These are phyloP conservation scores for Petrolisthes manimaculis DNA, from an alignment of 2,888 invertebrate species.

Conservation along the genomic window DNA sequence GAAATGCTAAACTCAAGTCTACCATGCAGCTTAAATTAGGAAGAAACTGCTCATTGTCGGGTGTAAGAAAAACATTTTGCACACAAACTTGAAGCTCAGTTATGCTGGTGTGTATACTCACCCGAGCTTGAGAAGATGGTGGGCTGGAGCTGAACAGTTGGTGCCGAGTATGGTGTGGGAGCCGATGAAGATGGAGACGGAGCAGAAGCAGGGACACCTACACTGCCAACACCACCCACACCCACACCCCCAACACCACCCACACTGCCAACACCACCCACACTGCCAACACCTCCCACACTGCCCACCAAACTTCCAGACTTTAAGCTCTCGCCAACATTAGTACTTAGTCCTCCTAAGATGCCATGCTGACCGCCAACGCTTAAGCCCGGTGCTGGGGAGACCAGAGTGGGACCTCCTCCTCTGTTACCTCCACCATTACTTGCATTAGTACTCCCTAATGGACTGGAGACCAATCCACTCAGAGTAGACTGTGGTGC, in stretches of 20 bases:
- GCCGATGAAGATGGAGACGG: conserved; percentile 47
- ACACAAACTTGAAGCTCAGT: not conserved
- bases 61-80: not conserved
- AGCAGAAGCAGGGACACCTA: conserved; percentile 37
- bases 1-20: not conserved
- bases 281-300: conserved; percentile 5
- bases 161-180: conserved; percentile 48
- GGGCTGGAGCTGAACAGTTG: conserved; percentile 50
- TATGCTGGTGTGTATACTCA: not conserved
- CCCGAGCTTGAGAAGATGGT: conserved; percentile 56
- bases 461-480: conserved; percentile 41
- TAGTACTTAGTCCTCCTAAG: conserved; percentile 59
- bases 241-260: too few relatives aligned
- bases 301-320: conserved; percentile 48
- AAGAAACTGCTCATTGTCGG: not conserved
- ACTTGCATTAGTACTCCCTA: conserved; percentile 70
- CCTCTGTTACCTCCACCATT: conserved; percentile 71
- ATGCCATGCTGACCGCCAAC: conserved; percentile 55
- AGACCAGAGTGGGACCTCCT: conserved; percentile 48
- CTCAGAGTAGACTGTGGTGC: conserved; percentile 64
- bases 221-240: conserved; percentile 9
- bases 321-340: conserved; percentile 61
- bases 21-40: not conserved
- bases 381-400: conserved; percentile 49
- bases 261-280: too few relatives aligned